Percentiles rank a stretch among this genome's conserved stretches.
These are phyloP conservation scores for Ispidina lecontei DNA, from an alignment of 2,797 vertebrate species.

Conservation along the genomic window DNA sequence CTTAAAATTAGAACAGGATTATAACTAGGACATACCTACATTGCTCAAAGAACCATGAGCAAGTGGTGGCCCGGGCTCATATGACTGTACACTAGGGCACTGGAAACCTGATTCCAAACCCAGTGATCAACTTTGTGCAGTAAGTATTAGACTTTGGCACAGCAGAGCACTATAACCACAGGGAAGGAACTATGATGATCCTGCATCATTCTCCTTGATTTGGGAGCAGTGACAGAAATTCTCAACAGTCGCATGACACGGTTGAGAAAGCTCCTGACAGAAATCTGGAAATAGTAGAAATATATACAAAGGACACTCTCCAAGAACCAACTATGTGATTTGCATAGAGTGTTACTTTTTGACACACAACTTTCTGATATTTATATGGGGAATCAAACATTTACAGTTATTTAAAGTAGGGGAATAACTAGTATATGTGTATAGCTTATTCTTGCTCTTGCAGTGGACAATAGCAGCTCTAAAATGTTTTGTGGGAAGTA, in stretches of 20 bases:
- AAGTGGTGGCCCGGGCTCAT: neutral
- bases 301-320: neutral
- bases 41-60: neutral
- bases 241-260: neutral
- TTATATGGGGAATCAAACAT: neutral
- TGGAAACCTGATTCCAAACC: neutral
- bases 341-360: neutral
- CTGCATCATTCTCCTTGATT: neutral
- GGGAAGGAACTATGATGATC: neutral
- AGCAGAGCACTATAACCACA: neutral
- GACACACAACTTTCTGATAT: neutral
- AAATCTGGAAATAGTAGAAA: neutral
- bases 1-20: neutral
- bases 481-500: neutral
- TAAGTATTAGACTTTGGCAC: neutral
- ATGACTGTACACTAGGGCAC: fast-evolving
- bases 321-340: neutral
- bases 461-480: neutral
- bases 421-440: neutral
- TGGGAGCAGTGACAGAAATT: neutral
- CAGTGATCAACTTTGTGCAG: neutral
- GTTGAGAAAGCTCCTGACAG: neutral
- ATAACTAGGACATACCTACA: neutral
- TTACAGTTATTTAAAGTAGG: neutral
- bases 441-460: neutral